phyloP scores from a whole-genome alignment of 2,797 vertebrate genomes.

The Rhinichthys osculus region DNA sequence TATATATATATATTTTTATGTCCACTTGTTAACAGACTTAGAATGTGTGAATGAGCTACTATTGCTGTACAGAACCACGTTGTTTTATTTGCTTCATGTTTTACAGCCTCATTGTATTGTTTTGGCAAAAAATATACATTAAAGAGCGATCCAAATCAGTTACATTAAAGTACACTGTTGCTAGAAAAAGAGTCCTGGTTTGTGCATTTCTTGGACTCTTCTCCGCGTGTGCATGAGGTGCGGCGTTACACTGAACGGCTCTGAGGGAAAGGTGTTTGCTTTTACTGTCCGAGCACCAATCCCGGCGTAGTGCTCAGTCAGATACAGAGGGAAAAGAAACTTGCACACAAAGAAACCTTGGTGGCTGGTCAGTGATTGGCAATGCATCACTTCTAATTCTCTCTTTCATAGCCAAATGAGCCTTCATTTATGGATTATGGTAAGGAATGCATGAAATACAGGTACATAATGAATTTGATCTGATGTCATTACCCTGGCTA shows the following conservation, averaged over 20 bases:
- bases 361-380: background rate
- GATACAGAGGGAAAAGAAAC: background rate
- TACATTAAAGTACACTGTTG: slow-evolving; percentile 80
- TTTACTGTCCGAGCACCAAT: background rate
- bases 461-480: background rate
- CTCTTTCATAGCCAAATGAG: background rate
- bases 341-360: background rate
- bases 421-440: background rate
- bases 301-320: background rate
- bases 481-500: background rate
- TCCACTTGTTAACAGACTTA: slow-evolving; percentile 75
- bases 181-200: slow-evolving; percentile 69
- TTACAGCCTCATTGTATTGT: slow-evolving; percentile 93
- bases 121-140: slow-evolving; percentile 84
- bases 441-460: background rate
- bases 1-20: slow-evolving; percentile 67
- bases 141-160: slow-evolving; percentile 79
- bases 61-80: slow-evolving; percentile 85
- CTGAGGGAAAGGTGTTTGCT: slow-evolving; percentile 10
- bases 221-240: background rate
- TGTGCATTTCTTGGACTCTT: slow-evolving; percentile 26
- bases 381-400: background rate
- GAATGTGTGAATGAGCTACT: slow-evolving; percentile 79
- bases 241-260: background rate
- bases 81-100: slow-evolving; percentile 85